phyloP scores from a whole-genome alignment of 2,797 vertebrate species.

The Anguilla megastoma region DNA sequence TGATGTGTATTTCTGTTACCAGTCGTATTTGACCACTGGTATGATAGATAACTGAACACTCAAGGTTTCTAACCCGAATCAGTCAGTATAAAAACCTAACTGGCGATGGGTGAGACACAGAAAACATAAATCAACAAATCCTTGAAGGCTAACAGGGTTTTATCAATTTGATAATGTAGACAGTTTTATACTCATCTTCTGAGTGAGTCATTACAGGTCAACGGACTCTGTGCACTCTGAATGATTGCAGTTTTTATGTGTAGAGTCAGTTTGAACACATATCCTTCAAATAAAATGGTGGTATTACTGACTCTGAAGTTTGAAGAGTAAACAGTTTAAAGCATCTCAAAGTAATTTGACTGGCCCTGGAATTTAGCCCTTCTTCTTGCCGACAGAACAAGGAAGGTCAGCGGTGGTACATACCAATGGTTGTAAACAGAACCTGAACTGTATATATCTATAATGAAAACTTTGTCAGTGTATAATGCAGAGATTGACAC shows the following conservation, averaged over 20 bases:
- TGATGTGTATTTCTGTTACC: not conserved
- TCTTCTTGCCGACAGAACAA: not conserved
- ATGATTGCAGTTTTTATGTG: not conserved
- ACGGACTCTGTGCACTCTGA: not conserved
- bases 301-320: not conserved
- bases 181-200: not conserved
- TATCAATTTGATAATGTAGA: not conserved
- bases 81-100: not conserved
- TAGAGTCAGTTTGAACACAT: not conserved
- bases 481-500: not conserved
- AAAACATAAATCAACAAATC: conserved; percentile 26
- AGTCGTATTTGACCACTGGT: not conserved
- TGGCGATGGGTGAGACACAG: not conserved
- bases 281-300: not conserved
- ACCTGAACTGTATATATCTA: conserved; percentile 4
- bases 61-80: not conserved
- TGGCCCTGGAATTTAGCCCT: not conserved
- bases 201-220: not conserved
- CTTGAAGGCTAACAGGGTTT: not conserved
- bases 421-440: not conserved
- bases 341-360: not conserved
- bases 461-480: not conserved
- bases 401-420: not conserved
- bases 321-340: conserved; percentile 5
- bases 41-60: not conserved